Evolutionary conservation across 2,888 invertebrate species (phyloP).

Genomic region (Aquatica leii): DNA sequence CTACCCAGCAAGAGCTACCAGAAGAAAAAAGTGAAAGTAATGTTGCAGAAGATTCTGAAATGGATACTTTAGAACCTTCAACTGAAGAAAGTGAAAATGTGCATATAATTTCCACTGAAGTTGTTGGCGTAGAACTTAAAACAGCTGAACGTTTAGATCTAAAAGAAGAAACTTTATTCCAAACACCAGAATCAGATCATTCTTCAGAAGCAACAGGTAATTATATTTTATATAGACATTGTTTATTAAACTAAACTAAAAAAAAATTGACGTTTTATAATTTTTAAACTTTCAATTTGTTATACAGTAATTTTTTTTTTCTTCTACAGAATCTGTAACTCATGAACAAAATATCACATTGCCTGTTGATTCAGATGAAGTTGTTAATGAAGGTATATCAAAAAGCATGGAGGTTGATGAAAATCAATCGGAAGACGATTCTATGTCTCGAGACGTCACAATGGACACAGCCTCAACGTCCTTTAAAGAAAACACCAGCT

Average conservation of each 20-base stretch:
- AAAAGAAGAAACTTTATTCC: neutral
- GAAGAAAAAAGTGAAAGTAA: too few species aligned
- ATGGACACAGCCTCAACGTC: constrained; percentile 6
- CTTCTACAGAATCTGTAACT: neutral
- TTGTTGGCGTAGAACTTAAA: neutral
- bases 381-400: neutral
- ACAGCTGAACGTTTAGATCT: too few species aligned
- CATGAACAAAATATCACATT: neutral
- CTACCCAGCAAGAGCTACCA: too few species aligned
- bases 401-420: neutral
- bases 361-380: neutral
- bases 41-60: too few species aligned
- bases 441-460: constrained; percentile 11
- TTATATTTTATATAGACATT: constrained; percentile 8
- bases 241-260: too few species aligned
- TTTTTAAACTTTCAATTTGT: too few species aligned
- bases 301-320: too few species aligned
- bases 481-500: constrained; percentile 33
- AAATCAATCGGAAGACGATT: constrained; percentile 19
- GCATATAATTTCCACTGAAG: neutral
- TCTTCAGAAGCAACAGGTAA: constrained; percentile 25
- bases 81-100: neutral
- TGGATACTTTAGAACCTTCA: too few species aligned
- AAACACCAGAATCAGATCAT: neutral
- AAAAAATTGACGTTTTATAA: too few species aligned